phyloP scores from a whole-genome alignment of 2,888 invertebrate species.

The Ochropleura leucogaster region DNA sequence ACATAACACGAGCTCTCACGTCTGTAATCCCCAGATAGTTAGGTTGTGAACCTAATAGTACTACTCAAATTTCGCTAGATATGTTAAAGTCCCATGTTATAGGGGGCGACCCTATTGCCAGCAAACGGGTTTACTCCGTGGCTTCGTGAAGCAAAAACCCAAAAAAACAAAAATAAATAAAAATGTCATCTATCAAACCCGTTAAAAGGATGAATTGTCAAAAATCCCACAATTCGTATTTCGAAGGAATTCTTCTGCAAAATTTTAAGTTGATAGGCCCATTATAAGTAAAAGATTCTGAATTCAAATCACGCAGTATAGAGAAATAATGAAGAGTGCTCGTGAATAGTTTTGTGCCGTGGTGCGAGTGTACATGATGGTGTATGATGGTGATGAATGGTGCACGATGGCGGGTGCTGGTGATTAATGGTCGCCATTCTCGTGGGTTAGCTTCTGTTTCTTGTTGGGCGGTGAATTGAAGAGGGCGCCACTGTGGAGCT shows the following conservation, averaged over 20 bases:
- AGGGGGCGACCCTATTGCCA: too few species aligned
- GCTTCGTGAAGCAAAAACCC: too few species aligned
- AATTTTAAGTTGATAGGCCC: neutral
- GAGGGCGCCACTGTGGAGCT: slow-evolving; percentile 81
- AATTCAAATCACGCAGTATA: slow-evolving; percentile 9
- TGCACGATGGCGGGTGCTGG: slow-evolving; percentile 16
- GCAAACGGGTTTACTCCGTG: too few species aligned
- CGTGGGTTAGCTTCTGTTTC: slow-evolving; percentile 79
- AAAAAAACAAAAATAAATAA: too few species aligned
- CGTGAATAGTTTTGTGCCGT: slow-evolving; percentile 60
- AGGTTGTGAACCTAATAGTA: too few species aligned
- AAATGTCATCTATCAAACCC: too few species aligned
- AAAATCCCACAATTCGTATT: too few species aligned
- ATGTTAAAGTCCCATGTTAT: too few species aligned
- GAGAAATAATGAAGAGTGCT: slow-evolving; percentile 28
- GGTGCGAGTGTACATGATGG: slow-evolving; percentile 32
- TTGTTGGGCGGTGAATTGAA: slow-evolving; percentile 80
- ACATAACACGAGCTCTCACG: too few species aligned
- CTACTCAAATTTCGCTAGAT: too few species aligned
- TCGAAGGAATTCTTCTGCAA: neutral
- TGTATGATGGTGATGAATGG: slow-evolving; percentile 12
- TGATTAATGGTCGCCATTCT: slow-evolving; percentile 81
- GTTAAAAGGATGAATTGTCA: too few species aligned
- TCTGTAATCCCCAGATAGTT: too few species aligned
- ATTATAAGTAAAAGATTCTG: slow-evolving; percentile 2